Percentiles rank a stretch among this genome's conserved stretches.
Conservation (phyloP, 1,140 invertebrate species). For the Plodia interpunctella region DNA sequence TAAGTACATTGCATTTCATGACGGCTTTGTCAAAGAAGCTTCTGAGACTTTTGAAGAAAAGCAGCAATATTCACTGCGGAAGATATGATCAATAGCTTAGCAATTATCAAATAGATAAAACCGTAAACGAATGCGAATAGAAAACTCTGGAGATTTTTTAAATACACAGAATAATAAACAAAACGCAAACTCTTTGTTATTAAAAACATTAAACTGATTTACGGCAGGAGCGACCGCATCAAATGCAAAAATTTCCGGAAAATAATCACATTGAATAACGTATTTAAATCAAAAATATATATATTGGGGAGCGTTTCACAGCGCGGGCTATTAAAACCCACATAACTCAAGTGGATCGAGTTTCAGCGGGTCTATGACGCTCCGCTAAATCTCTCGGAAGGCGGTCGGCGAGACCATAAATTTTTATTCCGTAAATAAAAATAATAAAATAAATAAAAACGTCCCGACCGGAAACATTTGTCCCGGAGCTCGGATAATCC, state of each 20-base stretch:
- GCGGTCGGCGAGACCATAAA: conserved; percentile 56
- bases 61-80: too few relatives aligned
- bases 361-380: conserved; percentile 58
- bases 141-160: too few relatives aligned
- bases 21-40: too few relatives aligned
- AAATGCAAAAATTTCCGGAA: conserved; percentile 7
- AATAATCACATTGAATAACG: conserved; percentile 7
- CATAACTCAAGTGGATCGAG: conserved; percentile 61
- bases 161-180: background rate
- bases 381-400: conserved; percentile 67
- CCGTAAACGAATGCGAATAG: too few relatives aligned
- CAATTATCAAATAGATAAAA: background rate
- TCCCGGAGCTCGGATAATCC: conserved; percentile 55
- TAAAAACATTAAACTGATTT: conserved; percentile 5
- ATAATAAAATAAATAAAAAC: conserved; percentile 66
- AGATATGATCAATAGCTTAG: too few relatives aligned
- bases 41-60: too few relatives aligned
- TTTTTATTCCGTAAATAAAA: conserved; percentile 68
- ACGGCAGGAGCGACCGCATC: background rate
- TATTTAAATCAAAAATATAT: conserved; percentile 17
- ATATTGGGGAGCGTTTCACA: conserved; percentile 40
- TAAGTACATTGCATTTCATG: too few relatives aligned
- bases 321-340: conserved; percentile 49
- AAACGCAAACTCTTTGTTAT: background rate
- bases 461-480: conserved; percentile 59